Evolutionary conservation across 2,797 vertebrate species (phyloP), one percentile per base, ranked within the genome.

Genomic region (Okamejei kenojei): DNA sequence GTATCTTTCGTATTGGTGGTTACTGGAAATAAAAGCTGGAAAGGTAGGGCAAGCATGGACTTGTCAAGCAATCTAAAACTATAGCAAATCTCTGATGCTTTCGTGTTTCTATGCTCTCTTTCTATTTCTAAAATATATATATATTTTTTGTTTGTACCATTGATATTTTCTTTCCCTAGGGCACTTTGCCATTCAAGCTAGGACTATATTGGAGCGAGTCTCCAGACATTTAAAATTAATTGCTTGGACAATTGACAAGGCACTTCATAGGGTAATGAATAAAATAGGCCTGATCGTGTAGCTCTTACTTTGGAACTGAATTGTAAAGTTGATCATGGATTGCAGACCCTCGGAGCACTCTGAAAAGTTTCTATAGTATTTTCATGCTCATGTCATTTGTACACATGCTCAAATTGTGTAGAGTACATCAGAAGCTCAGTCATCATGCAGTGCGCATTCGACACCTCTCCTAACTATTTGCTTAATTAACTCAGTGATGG

Each of bases 21-120:
- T 74, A 45, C 88, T 73, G 68, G 71, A 73, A 91, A 45, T 68
- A 91, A 91, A 73, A 74, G 35, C 38, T 65, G 84, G 61, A 88
- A 88, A 65, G 61, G 29, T 65, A 65, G 84, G n/a, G 7, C 29
- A 86, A 17, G 29, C 29, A 86, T 15, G 8, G 38, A 38, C 26
- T 91, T 73, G 19, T 91, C 26, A 54, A 54, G 68, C 26, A 1
- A 74, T 26, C 45, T 74, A 45, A 74, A 74, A 13, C 32, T 54
- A 26, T 13, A 26, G 23, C 35, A 91, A 74, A 45, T 23, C 63
- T 91, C 32, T 91, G 88, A 11, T 90, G 38, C 68, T 45, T 23
- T 23, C 23, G 7, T 45, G 15, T 21, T 26, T 91, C 68, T 54
- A 17, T 35, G n/a, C 29, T 11, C 58, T 68, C 4, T 45, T 80